A percentile compares a stretch with the other conserved stretches of the same genome.
phyloP scores from a whole-genome alignment of 2,113 vertebrate species.

The Triplophysa tibetana region DNA sequence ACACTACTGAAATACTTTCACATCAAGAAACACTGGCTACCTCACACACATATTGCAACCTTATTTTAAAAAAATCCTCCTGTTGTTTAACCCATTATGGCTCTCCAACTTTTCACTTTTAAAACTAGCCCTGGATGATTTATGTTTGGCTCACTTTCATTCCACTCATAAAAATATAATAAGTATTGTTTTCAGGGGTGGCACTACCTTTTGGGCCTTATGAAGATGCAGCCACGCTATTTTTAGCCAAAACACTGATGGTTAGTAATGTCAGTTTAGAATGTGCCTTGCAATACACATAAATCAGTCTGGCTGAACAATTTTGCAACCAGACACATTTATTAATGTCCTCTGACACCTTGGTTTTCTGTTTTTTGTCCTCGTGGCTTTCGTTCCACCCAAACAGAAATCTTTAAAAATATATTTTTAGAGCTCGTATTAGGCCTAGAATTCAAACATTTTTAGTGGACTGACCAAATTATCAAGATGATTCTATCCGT shows the following conservation, averaged over 20 bases:
- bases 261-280: constrained; percentile 5
- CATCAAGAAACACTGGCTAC: not conserved
- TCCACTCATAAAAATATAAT: not conserved
- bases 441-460: too few species aligned
- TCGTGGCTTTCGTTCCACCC: not conserved
- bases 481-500: too few species aligned
- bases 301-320: constrained; percentile 11
- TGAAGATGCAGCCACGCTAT: not conserved
- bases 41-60: not conserved
- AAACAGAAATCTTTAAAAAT: too few species aligned
- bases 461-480: too few species aligned
- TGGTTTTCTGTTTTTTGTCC: not conserved
- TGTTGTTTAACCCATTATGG: not conserved
- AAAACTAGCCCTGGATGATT: constrained; percentile 13
- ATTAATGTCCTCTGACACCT: not conserved
- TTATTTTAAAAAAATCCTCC: not conserved
- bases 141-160: constrained; percentile 8
- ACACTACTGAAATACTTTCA: not conserved
- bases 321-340: constrained; percentile 14
- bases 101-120: not conserved
- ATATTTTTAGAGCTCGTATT: too few species aligned
- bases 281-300: constrained; percentile 1
- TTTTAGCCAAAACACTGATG: not conserved
- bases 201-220: not conserved
- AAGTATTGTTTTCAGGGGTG: not conserved